These are phyloP conservation scores for Carlito syrichta DNA, from an alignment of 2,113 vertebrate genomes.

Conservation along the genomic window DNA sequence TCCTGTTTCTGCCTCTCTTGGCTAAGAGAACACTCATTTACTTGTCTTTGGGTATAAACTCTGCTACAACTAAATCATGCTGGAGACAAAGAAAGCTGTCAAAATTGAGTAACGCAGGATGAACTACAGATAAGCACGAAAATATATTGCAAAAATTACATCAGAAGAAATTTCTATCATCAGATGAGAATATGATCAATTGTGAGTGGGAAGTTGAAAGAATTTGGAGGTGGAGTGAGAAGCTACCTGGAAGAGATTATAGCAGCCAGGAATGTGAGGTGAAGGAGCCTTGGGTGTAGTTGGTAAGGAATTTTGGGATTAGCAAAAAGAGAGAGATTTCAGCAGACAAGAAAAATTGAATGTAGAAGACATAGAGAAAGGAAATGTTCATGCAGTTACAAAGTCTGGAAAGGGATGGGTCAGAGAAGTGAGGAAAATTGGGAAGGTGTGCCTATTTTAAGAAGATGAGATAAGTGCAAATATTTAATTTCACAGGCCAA, in stretches of 20 bases:
- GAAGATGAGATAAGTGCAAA: neutral
- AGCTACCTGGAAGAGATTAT: neutral
- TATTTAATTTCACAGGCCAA: neutral
- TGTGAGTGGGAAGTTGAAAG: neutral
- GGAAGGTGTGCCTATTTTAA: neutral
- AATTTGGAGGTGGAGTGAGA: neutral
- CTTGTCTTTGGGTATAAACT: neutral
- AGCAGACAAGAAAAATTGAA: accelerated
- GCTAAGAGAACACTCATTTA: neutral
- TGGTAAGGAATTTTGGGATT: neutral
- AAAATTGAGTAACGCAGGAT: neutral
- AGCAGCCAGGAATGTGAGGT: neutral
- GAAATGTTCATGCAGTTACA: neutral
- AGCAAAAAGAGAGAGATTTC: neutral
- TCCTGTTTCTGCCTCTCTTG: neutral
- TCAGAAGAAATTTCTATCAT: neutral
- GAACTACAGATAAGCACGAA: neutral
- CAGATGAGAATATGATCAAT: neutral
- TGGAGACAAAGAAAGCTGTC: neutral
- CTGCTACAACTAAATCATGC: neutral
- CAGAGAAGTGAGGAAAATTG: neutral
- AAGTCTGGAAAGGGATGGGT: neutral
- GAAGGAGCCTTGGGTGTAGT: neutral
- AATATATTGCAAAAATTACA: neutral
- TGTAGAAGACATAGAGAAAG: neutral